Evolutionary conservation across 2,888 invertebrate genomes (phyloP).

Genomic region (Apomyelois bistriatella): DNA sequence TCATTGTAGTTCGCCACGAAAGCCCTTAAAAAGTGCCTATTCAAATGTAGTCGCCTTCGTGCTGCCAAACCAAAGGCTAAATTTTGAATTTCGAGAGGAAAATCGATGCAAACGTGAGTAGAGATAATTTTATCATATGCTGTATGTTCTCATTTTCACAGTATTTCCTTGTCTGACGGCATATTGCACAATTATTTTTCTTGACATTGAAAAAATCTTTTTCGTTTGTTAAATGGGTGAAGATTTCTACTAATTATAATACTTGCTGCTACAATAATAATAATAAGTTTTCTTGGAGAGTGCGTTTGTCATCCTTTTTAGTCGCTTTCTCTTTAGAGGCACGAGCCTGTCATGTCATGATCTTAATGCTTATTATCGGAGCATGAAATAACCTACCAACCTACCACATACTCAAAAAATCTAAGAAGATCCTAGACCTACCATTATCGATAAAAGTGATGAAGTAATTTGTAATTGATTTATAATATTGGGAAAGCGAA

Average conservation of each 20-base stretch:
- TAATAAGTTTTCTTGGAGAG: no score
- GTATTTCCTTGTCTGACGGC: constrained; percentile 20
- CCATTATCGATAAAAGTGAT: no score
- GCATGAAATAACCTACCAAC: no score
- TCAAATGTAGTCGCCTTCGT: constrained; percentile 79
- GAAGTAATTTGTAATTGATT: neutral
- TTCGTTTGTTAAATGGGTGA: neutral
- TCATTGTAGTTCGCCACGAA: constrained; percentile 77
- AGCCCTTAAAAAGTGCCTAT: constrained; percentile 69
- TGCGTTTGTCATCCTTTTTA: constrained; percentile 20
- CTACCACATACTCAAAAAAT: no score
- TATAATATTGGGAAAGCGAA: neutral
- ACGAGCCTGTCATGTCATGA: constrained; percentile 19
- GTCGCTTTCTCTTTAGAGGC: constrained; percentile 32
- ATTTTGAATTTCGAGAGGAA: constrained; percentile 64
- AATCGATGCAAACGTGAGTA: constrained; percentile 75
- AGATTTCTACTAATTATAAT: no score
- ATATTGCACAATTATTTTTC: constrained; percentile 56
- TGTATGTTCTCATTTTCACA: constrained; percentile 19
- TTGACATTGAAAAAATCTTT: constrained; percentile 8
- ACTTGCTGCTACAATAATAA: no score
- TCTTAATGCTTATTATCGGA: no score
- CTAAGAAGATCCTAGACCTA: no score
- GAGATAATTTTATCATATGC: constrained; percentile 22
- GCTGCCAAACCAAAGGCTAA: constrained; percentile 53